phyloP scores from a whole-genome alignment of 64 coral and sea anemone genomes.

The Actinia equina region DNA sequence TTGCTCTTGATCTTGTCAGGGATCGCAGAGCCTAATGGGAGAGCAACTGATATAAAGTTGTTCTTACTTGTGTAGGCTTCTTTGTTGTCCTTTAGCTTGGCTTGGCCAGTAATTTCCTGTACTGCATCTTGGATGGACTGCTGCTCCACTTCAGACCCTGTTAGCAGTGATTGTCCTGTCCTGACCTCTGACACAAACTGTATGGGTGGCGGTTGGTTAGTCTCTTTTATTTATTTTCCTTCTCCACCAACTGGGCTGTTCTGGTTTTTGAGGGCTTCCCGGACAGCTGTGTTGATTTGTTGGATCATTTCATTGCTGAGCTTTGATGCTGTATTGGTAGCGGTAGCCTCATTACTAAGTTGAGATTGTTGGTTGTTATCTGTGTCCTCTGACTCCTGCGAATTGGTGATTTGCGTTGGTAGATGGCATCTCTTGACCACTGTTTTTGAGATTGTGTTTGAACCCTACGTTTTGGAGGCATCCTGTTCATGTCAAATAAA shows the following conservation, averaged over 20 bases:
- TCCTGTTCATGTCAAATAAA: background rate
- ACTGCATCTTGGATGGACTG: background rate
- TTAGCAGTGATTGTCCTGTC: background rate
- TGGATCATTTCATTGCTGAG: background rate
- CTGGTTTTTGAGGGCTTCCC: background rate
- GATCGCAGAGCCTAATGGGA: slow-evolving; percentile 11
- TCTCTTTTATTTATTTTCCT: background rate
- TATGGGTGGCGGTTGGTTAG: background rate
- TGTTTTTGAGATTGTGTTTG: background rate
- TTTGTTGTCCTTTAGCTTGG: background rate
- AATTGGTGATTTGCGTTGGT: too few relatives aligned
- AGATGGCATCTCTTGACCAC: background rate
- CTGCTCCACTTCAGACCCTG: background rate
- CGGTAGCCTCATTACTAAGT: too few relatives aligned
- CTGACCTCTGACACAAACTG: background rate
- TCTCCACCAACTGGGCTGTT: background rate
- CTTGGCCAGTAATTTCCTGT: background rate
- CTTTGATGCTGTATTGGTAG: too few relatives aligned
- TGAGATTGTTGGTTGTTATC: too few relatives aligned
- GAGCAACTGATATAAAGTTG: slow-evolving; percentile 19
- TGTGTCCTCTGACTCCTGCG: background rate
- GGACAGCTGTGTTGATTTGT: background rate
- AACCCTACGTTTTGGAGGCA: background rate
- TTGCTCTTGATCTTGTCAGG: slow-evolving; percentile 24
- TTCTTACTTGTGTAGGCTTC: slow-evolving; percentile 14